Percentiles rank a stretch among this genome's conserved stretches.
phyloP scores from a whole-genome alignment of 2,113 vertebrate species.

The Hippocampus guttulatus region DNA sequence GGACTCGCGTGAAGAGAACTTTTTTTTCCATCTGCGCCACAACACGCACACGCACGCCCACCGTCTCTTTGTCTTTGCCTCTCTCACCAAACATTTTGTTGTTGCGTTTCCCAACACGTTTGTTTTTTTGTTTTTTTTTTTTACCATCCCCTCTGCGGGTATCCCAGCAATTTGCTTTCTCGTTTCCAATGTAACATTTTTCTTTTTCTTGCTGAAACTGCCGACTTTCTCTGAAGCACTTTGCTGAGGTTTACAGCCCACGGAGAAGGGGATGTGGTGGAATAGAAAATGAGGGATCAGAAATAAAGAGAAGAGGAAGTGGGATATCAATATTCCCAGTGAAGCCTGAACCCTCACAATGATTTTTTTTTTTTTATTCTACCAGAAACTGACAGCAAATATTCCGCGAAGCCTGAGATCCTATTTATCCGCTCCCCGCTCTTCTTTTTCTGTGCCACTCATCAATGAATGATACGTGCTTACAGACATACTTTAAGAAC shows the following conservation, averaged over 20 bases:
- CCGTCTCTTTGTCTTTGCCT: conserved; percentile 18
- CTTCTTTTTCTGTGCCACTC: conserved; percentile 39
- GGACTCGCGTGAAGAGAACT: conserved; percentile 56
- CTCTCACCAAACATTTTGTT: conserved; percentile 25
- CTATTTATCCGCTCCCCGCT: conserved; percentile 48
- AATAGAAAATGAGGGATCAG: conserved; percentile 37
- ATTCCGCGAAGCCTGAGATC: conserved; percentile 37
- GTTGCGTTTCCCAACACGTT: neutral
- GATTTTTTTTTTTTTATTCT: conserved; percentile 23
- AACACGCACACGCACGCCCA: conserved; percentile 13
- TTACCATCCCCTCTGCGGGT: conserved; percentile 11
- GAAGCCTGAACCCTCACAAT: conserved; percentile 33
- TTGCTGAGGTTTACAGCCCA: conserved; percentile 26
- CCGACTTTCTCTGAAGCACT: conserved; percentile 42
- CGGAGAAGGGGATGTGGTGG: conserved; percentile 11
- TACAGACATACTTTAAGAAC: conserved; percentile 23
- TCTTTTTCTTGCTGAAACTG: conserved; percentile 33
- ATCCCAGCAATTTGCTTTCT: conserved; percentile 32
- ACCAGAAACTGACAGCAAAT: conserved; percentile 40
- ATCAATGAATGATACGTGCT: conserved; percentile 29
- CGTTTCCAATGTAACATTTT: conserved; percentile 48
- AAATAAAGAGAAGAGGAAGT: conserved; percentile 21
- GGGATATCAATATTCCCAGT: conserved; percentile 57
- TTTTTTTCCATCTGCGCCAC: conserved; percentile 23
- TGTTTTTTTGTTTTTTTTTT: neutral